Evolutionary conservation across 2,888 invertebrate genomes (phyloP).

Genomic region (Temnothorax ravouxi): DNA sequence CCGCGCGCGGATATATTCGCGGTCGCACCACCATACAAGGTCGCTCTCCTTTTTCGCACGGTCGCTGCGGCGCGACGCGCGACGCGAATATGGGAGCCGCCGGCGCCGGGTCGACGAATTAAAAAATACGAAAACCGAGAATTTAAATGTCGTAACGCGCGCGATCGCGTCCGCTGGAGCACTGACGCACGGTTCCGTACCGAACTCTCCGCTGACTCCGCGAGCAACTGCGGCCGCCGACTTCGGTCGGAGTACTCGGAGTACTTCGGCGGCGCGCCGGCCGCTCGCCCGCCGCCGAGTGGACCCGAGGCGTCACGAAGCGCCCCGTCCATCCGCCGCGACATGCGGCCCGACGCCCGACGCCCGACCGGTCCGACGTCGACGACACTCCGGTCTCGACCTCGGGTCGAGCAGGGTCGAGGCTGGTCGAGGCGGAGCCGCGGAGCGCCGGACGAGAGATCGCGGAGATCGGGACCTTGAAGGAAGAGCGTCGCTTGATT

Average conservation of each 20-base stretch:
- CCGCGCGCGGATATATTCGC: too few species aligned
- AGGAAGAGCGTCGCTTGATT: background rate
- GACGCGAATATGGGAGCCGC: background rate
- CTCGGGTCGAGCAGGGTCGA: slow-evolving; percentile 24
- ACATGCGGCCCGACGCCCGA: slow-evolving; percentile 42
- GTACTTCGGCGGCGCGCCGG: slow-evolving; percentile 63
- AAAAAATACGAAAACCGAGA: slow-evolving; percentile 13
- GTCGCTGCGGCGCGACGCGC: slow-evolving; percentile 15
- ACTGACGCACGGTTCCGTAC: slow-evolving; percentile 77
- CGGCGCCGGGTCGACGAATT: background rate
- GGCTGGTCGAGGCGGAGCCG: too few species aligned
- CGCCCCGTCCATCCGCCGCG: slow-evolving; percentile 51
- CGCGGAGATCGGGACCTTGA: background rate
- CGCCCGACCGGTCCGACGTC: slow-evolving; percentile 54
- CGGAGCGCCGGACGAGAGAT: background rate
- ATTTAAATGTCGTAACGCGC: slow-evolving; percentile 69
- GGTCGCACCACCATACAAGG: background rate
- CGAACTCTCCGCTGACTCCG: slow-evolving; percentile 68
- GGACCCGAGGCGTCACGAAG: slow-evolving; percentile 65
- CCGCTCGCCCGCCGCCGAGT: slow-evolving; percentile 65
- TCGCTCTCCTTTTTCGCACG: background rate
- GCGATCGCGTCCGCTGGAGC: slow-evolving; percentile 79
- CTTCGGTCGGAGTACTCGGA: slow-evolving; percentile 59
- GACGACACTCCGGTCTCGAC: slow-evolving; percentile 57
- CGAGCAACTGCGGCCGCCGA: slow-evolving; percentile 71